A percentile compares a stretch with the other conserved stretches of the same genome.
These are phyloP conservation scores for Euura saliciscinereae DNA, from an alignment of 1,140 invertebrate genomes.

Conservation along the genomic window DNA sequence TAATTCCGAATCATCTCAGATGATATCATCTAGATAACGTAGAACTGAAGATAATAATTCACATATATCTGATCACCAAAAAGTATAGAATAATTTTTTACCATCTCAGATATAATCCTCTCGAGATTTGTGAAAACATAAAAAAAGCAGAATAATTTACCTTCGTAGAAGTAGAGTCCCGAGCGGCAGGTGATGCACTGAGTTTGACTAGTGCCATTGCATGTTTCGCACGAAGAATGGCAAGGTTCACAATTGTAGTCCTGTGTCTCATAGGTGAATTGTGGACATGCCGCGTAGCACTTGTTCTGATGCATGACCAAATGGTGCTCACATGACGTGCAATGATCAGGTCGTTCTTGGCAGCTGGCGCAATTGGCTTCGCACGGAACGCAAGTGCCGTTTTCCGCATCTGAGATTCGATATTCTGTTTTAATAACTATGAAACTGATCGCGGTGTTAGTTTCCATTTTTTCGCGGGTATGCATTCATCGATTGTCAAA, in stretches of 20 bases:
- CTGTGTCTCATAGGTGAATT: constrained; percentile 81
- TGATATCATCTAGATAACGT: no score
- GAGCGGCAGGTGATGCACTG: constrained; percentile 81
- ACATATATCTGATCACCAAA: no score
- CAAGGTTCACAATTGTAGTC: constrained; percentile 82
- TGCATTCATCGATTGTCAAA: no score
- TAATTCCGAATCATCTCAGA: no score
- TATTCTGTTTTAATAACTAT: constrained; percentile 3
- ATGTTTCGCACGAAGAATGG: constrained; percentile 81
- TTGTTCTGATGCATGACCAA: constrained; percentile 79
- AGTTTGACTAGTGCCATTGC: constrained; percentile 74
- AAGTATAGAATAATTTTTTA: no score
- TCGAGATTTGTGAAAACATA: no score
- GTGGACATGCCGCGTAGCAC: constrained; percentile 81
- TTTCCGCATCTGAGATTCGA: constrained; percentile 65
- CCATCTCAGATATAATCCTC: no score
- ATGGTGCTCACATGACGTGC: constrained; percentile 84
- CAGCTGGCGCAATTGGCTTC: constrained; percentile 82
- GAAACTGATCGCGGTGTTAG: background rate
- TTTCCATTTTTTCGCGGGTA: background rate
- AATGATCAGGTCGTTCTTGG: constrained; percentile 78
- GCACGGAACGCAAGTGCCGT: constrained; percentile 79
- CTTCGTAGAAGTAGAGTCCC: constrained; percentile 70
- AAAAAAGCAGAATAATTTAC: constrained; percentile 33
- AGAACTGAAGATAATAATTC: no score